A percentile compares a stretch with the other conserved stretches of the same genome.
These are phyloP conservation scores for Mionectes olivaceus DNA, from an alignment of 2,797 vertebrate genomes.

Conservation along the genomic window DNA sequence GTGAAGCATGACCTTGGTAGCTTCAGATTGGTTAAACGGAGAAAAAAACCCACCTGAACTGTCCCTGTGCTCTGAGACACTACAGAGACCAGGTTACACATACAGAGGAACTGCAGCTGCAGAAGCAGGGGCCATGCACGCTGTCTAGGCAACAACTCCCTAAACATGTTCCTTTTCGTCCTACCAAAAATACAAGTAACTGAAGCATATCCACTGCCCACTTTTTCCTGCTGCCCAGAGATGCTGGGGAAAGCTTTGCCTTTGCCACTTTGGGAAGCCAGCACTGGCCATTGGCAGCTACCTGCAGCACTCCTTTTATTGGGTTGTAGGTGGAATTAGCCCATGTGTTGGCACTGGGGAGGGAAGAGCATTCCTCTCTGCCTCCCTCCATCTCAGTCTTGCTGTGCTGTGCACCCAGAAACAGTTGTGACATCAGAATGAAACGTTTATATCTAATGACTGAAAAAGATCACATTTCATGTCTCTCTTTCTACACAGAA, in stretches of 20 bases:
- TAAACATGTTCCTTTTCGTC: not conserved
- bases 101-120: not conserved
- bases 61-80: not conserved
- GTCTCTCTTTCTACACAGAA: not conserved
- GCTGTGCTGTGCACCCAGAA: not conserved
- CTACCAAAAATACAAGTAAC: not conserved
- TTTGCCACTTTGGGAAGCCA: not conserved
- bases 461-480: not conserved
- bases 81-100: not conserved
- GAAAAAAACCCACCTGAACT: not conserved
- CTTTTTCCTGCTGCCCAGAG: not conserved
- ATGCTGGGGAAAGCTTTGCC: not conserved
- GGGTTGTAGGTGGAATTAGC: not conserved
- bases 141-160: not conserved
- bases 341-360: not conserved
- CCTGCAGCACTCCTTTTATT: not conserved
- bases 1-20: not conserved
- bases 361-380: not conserved
- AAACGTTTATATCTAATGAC: not conserved
- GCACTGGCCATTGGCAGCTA: not conserved
- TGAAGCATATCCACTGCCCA: not conserved
- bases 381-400: not conserved
- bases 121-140: not conserved
- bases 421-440: not conserved
- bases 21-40: not conserved